Evolutionary conservation across 2,113 vertebrate genomes (phyloP), one percentile per base, ranked within the genome.

Genomic region (Phycodurus eques): DNA sequence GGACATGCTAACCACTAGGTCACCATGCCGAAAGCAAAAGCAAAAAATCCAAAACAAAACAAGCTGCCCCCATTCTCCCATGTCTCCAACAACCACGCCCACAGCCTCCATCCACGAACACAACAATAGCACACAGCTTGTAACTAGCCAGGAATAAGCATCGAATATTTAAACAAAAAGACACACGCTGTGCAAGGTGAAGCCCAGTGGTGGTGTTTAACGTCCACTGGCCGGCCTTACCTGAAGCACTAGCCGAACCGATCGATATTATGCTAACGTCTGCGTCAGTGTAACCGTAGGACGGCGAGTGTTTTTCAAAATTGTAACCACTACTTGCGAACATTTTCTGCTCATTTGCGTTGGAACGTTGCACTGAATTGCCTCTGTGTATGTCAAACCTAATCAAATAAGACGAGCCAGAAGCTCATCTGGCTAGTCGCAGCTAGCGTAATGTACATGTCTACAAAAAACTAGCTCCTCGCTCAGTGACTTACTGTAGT

Each of bases 401-500:
- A 67, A 67, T 66, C 65, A 62, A 80, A 75, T 74, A 61, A 76
- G 71, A 63, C 43, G 44, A 71, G 20, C 42, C 22, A 63, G 13
- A 43, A 78, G 74, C 75, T 71, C 64, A 6, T 19, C 2, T 42
- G 43, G 46, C 74, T 80, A 87, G 86, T 85, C 62, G 51, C 76
- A 22, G 65, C 57, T 83, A 83, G 86, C 86, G 81, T 46, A 12
- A 64, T 67, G 31, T 49, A 15, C 80, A 67, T 67, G 60, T 13
- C 17, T 59, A 57, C 54, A 68, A 70, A 81, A 14, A 59, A 59
- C 22, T 31, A 60, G 54, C 72, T 76, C 42, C 73, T 72, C 67
- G 49, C 54, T 60, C 2, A 19, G 42, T 13, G 44, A 92, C 93
- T 93, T 88, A 94, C 93, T 94, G 92, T 94, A 94, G 90, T 94